Base-by-base conservation (phyloP, 2,797 vertebrate species). In the Manis crassicaudata region DNA sequence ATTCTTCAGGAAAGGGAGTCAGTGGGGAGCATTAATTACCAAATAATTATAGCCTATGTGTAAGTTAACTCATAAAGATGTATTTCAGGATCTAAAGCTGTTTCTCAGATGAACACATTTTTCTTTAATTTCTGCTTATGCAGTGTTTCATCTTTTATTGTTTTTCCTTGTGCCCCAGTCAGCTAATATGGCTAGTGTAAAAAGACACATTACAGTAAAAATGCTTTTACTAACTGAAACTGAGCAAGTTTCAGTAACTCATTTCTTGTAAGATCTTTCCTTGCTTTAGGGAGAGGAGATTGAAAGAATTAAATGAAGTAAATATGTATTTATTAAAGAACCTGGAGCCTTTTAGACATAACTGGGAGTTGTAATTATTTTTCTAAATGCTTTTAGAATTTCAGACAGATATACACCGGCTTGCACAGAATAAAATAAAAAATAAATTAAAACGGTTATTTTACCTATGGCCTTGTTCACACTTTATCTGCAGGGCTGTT, bases 1-100 rank as follows among this genome's bases (percentile, higher is more conserved):
- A 73, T 70, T 96, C 62, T 62, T 90, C 67, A 93, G 89, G 37
- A 92, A 90, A 96, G 72, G 32, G 82, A 96, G 95, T 96, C 96
- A 95, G 96, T 95, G 79, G 52, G 29, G 32, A 96, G 62, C 50
- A 84, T 95, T 97, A 96, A 97, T 92, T 96, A 96, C 76, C 73
- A 92, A 95, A 96, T 97, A 96, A 97, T 93, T 96, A 94, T 29
- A 92, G 50, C 65, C 20, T 86, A 17, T 67, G 40, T 79, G 56
- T 81, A 94, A 85, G 68, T 75, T 63, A 91, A 91, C 60, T 90
- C 72, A 80, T 52, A 35, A 89, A 92, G 43, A 92, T 62, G 3
- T 65, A 86, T 50, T 84, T 94, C 63, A 60, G 65, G 40, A 87
- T 75, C 72, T 82, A 84, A 92, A 95, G 72, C 77, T 89, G 65